Evolutionary conservation across 2,888 invertebrate genomes (phyloP).

Genomic region (Torymus texanus): DNA sequence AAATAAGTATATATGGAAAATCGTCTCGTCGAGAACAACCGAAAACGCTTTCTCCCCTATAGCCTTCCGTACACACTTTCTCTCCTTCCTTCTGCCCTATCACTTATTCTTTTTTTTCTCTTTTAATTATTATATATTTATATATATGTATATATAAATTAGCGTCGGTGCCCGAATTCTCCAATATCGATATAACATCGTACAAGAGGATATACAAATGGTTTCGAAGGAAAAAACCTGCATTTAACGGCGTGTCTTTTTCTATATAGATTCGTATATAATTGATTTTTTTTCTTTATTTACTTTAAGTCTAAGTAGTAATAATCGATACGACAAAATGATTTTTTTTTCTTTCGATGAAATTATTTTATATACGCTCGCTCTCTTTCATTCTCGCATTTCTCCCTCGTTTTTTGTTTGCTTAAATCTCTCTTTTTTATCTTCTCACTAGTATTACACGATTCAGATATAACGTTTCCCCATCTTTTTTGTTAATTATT

Average conservation of each 20-base stretch:
- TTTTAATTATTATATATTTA: conserved; percentile 41
- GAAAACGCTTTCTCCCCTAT: conserved; percentile 25
- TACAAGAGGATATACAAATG: conserved; percentile 53
- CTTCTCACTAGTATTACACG: conserved; percentile 15
- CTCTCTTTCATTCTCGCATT: conserved; percentile 25
- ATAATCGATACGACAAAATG: conserved; percentile 52
- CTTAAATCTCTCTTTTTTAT: conserved; percentile 5
- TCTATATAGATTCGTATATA: conserved; percentile 44
- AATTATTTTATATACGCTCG: conserved; percentile 34
- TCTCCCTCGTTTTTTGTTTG: background rate
- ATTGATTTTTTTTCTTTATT: conserved; percentile 38
- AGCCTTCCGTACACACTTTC: conserved; percentile 4
- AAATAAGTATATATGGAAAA: background rate
- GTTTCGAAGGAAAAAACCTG: conserved; percentile 49
- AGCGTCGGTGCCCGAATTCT: conserved; percentile 32
- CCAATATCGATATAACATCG: conserved; percentile 44
- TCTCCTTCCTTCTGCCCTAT: background rate
- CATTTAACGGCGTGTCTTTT: conserved; percentile 38
- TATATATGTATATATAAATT: conserved; percentile 3
- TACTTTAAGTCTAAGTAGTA: conserved; percentile 32
- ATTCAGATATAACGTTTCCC: conserved; percentile 5
- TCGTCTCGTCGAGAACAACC: conserved; percentile 21
- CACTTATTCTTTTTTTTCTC: conserved; percentile 22
- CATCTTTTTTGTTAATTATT: background rate
- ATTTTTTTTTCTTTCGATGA: conserved; percentile 40